A percentile compares a stretch with the other conserved stretches of the same genome.
phyloP scores from a whole-genome alignment of 2,888 invertebrate genomes.

The Scaptomyza cyrtandrae region DNA sequence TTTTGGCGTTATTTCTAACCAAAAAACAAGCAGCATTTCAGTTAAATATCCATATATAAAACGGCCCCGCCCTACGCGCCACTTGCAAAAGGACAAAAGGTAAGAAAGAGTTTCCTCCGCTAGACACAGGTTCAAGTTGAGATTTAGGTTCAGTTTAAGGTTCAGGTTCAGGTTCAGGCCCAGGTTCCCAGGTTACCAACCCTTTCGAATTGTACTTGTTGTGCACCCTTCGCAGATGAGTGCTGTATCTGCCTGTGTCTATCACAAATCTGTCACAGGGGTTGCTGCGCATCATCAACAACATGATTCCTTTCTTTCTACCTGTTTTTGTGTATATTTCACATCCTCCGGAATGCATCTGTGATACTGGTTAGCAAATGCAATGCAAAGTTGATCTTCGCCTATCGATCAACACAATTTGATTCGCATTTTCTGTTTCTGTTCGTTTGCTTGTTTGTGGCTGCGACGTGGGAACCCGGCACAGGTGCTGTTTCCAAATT shows the following conservation, averaged over 20 bases:
- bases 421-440: constrained; percentile 64
- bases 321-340: constrained; percentile 3
- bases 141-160: background rate
- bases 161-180: no score
- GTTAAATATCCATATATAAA: background rate
- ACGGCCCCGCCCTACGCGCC: constrained; percentile 16
- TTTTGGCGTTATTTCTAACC: constrained; percentile 59
- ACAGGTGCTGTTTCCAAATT: constrained; percentile 71
- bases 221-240: constrained; percentile 39
- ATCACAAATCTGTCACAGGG: constrained; percentile 62
- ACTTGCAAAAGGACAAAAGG: constrained; percentile 25
- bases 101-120: constrained; percentile 13
- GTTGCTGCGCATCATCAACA: constrained; percentile 15
- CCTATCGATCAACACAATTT: constrained; percentile 72
- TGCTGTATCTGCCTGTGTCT: constrained; percentile 27
- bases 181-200: constrained; percentile 41
- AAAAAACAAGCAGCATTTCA: constrained; percentile 47
- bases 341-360: constrained; percentile 18
- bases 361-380: constrained; percentile 17
- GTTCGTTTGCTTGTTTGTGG: background rate
- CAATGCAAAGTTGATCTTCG: constrained; percentile 38
- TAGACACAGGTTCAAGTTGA: constrained; percentile 5
- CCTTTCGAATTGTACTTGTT: constrained; percentile 32
- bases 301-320: constrained; percentile 7
- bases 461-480: constrained; percentile 63